These are phyloP conservation scores for Aselliscus stoliczkanus DNA, from an alignment of 2,797 vertebrate species.

Conservation along the genomic window DNA sequence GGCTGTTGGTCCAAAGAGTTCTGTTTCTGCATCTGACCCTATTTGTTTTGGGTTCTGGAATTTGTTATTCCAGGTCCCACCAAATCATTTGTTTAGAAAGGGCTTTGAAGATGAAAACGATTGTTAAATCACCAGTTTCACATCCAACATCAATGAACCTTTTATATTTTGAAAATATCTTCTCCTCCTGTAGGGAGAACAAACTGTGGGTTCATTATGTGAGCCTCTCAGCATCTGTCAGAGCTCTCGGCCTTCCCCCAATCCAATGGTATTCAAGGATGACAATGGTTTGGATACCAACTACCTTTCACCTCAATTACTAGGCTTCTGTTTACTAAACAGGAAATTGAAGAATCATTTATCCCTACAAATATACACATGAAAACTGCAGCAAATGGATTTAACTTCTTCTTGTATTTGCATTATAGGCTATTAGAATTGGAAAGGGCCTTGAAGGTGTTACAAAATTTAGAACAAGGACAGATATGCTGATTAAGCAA, in stretches of 20 bases:
- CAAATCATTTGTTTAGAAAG: background rate
- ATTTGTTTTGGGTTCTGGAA: background rate
- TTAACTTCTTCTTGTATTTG: background rate
- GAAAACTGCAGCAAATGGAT: background rate
- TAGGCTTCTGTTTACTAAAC: background rate
- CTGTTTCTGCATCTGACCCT: background rate
- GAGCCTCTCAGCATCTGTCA: background rate
- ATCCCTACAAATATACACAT: background rate
- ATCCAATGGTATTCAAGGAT: background rate
- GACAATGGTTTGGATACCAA: background rate
- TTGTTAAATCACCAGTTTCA: background rate
- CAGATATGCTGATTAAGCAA: background rate
- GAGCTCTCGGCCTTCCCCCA: background rate
- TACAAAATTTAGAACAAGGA: background rate
- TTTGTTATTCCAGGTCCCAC: background rate
- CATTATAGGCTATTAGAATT: background rate
- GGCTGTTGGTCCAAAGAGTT: background rate
- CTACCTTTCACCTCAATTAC: background rate
- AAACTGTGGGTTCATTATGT: background rate
- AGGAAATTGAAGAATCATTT: background rate
- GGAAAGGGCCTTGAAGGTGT: background rate
- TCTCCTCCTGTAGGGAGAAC: background rate
- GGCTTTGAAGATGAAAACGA: constrained; percentile 33
- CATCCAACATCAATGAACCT: constrained; percentile 1
- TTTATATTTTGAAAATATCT: constrained; percentile 7